Evolutionary conservation across 2,113 vertebrate genomes (phyloP).

Genomic region (Andinoacara biseriatus): DNA sequence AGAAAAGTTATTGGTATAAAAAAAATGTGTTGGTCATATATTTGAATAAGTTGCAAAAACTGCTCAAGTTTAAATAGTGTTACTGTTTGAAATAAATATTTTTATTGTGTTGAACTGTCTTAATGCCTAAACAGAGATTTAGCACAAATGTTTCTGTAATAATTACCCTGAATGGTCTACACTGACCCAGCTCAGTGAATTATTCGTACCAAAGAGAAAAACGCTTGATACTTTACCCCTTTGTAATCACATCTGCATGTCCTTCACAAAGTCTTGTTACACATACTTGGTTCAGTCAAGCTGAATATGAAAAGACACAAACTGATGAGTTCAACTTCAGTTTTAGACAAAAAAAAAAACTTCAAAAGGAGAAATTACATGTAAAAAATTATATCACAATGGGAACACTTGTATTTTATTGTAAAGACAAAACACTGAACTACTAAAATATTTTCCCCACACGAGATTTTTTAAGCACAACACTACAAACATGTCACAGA

Average conservation of each 20-base stretch:
- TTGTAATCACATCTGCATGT: conserved; percentile 9
- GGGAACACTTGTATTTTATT: conserved; percentile 39
- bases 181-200: conserved; percentile 3
- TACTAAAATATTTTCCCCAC: conserved; percentile 1
- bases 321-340: neutral
- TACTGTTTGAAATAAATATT: conserved; percentile 15
- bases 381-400: conserved; percentile 23
- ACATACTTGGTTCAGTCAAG: neutral
- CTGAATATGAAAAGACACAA: conserved; percentile 3
- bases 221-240: neutral
- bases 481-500: neutral
- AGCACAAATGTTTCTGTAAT: conserved; percentile 1
- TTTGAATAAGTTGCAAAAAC: conserved; percentile 11
- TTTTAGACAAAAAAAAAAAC: neutral
- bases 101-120: conserved; percentile 17
- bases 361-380: neutral
- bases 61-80: conserved; percentile 1
- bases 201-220: neutral
- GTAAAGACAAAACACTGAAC: conserved; percentile 11
- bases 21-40: conserved; percentile 13
- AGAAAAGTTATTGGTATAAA: neutral
- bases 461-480: neutral
- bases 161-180: neutral
- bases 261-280: neutral
- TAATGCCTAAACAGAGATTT: neutral